phyloP scores from a whole-genome alignment of 2,113 vertebrate species.

The Formicarius rufipectus region DNA sequence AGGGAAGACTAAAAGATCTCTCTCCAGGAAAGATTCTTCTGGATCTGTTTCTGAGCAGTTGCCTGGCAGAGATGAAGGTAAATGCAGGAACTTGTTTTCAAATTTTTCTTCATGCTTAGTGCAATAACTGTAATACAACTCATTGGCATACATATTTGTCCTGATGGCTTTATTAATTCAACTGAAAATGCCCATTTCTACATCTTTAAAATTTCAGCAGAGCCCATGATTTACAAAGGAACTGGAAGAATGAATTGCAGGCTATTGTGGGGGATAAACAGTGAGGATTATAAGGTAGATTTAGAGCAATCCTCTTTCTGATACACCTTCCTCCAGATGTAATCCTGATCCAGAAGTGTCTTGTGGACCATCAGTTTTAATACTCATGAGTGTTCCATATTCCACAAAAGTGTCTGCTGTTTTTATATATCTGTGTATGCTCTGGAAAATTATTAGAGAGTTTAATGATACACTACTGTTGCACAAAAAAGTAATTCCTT shows the following conservation, averaged over 20 bases:
- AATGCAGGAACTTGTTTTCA: not conserved
- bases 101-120: not conserved
- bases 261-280: not conserved
- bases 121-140: not conserved
- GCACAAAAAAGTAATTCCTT: not conserved
- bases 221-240: not conserved
- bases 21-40: slow-evolving; percentile 86
- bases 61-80: slow-evolving; percentile 84
- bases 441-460: not conserved
- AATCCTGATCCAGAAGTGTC: not conserved
- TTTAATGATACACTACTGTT: not conserved
- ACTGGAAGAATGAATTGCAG: not conserved
- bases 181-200: not conserved
- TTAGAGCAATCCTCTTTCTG: not conserved
- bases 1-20: slow-evolving; percentile 83
- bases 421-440: not conserved
- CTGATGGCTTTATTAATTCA: not conserved
- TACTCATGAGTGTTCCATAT: not conserved
- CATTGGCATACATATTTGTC: not conserved
- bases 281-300: not conserved
- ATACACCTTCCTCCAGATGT: not conserved
- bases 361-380: not conserved
- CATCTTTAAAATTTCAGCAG: not conserved
- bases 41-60: slow-evolving; percentile 85
- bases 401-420: not conserved